Evolutionary conservation across 2,888 invertebrate species (phyloP), one percentile per base, ranked within the genome.

Genomic region (Mimachlamys varia): DNA sequence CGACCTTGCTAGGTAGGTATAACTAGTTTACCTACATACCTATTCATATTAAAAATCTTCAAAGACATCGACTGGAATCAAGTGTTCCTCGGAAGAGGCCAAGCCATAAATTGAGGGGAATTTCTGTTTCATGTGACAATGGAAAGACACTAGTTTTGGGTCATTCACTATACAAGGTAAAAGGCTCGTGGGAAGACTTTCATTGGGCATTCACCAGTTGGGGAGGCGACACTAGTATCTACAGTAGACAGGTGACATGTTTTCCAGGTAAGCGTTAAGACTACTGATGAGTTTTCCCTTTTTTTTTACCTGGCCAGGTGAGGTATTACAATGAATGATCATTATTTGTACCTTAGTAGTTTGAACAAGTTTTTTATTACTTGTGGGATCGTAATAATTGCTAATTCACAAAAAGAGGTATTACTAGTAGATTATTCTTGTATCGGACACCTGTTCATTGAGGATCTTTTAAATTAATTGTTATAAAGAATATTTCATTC

Each of bases 1-100:
- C 17, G 12, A 76, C 76, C 76, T 33, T 76, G 33, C 33, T 0
- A 33, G 76, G 76, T 76, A 76, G 76, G 17, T 76, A 76, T 76
- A 76, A 76, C 76, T 12, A 76, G 76, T 76, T 76, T 76, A 76
- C 76, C 76, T 76, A 76, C 33, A 76, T 76, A 76, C 76, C 76
- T 33, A 76, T 76, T 76, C 76, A 76, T 76, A 76, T 76, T 76
- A 76, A 76, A 76, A 76, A 76, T 76, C 76, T 33, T 76, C 76
- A 76, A 76, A 76, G 76, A 22, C 27, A 13, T 76, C 33, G 76
- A 76, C 76, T 33, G 27, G 33, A 12, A 76, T 33, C 76, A 22
- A 22, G 33, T 76, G 76, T 76, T 76, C 17, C 76, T 33, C 13
- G 22, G 33, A 76, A 27, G 12, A 76, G 76, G 76, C 76, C 76